Base-by-base conservation (phyloP, 2,888 invertebrate genomes). In the Sympetrum striolatum region DNA sequence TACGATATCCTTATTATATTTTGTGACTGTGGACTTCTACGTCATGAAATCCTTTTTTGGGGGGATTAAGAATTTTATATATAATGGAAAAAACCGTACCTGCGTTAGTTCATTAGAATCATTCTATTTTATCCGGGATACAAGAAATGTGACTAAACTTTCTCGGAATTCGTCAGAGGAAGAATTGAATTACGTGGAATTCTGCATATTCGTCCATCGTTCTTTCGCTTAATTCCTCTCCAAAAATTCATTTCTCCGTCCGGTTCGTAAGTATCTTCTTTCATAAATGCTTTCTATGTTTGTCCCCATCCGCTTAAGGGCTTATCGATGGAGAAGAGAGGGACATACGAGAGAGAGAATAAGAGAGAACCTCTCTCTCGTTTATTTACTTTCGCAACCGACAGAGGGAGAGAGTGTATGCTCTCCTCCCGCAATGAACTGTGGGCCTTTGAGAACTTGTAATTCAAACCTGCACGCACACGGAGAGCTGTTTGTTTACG, bases 331-430 rank as follows among this genome's bases (percentile, higher is more conserved):
- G 44, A 8, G 44, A 22, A 82, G 25, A 12, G 81, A 4, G 25
- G 31, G 48, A 44, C 12, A 31, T 3, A 8, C 2, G 39, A 53
- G 8, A 18, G 31, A 25, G 48, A 53, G 15, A 14, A 53, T n/a
- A 35, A 12, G 18, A 58, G 53, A 58, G 58, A 22, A 58, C 22
- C 35, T 82, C 22, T 6, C n/a, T 14, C 0, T 82, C 58, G 35
- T 82, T 82, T 58, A 82, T 58, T 82, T 82, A 58, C 58, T 22
- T 60, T 82, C 35, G 48, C 82, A 58, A 82, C 58, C 31, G 53
- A 53, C 35, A 8, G 18, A 35, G 53, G 6, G 82, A 31, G 35
- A 53, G 31, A 2, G n/a, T n/a, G n/a, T n/a, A n/a, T n/a, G n/a
- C n/a, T 25, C 12, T 48, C 81, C 53, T 53, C 22, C 58, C 58